Evolutionary conservation across 2,888 invertebrate genomes (phyloP).

Genomic region (Creontiades dilutus): DNA sequence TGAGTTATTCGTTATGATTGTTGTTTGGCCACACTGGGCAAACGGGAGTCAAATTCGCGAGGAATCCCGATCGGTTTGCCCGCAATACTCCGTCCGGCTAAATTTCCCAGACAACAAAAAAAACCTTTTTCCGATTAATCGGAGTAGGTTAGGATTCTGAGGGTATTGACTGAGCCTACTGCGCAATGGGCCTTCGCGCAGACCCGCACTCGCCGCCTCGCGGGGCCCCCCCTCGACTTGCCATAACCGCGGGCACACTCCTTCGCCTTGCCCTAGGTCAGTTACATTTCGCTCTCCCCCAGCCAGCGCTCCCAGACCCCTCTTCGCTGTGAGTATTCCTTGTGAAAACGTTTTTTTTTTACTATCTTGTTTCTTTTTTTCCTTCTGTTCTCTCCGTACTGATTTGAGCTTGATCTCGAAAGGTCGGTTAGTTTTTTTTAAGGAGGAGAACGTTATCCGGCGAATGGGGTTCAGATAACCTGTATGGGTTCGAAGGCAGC

Average conservation of each 20-base stretch:
- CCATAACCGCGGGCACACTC: conserved; percentile 70
- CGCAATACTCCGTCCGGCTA: background rate
- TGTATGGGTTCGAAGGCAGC: background rate
- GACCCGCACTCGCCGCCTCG: conserved; percentile 44
- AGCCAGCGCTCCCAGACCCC: background rate
- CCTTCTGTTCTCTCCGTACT: background rate
- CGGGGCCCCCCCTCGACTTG: conserved; percentile 39
- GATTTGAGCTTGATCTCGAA: background rate
- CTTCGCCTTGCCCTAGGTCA: conserved; percentile 71
- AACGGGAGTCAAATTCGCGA: no score
- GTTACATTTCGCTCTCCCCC: conserved; percentile 68
- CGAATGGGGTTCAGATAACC: background rate
- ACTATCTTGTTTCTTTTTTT: background rate
- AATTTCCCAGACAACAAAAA: background rate
- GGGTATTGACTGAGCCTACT: conserved; percentile 73
- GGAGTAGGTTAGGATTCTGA: conserved; percentile 70
- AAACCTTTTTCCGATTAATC: conserved; percentile 42
- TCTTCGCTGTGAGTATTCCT: conserved; percentile 42
- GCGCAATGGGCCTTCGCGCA: conserved; percentile 73
- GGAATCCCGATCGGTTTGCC: background rate
- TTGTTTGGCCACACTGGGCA: no score
- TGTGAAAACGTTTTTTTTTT: conserved; percentile 6
- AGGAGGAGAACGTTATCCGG: background rate
- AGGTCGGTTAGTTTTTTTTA: background rate
- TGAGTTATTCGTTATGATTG: no score